These are phyloP conservation scores for Halotydeus destructor DNA, from an alignment of 1,140 invertebrate genomes.

Conservation along the genomic window DNA sequence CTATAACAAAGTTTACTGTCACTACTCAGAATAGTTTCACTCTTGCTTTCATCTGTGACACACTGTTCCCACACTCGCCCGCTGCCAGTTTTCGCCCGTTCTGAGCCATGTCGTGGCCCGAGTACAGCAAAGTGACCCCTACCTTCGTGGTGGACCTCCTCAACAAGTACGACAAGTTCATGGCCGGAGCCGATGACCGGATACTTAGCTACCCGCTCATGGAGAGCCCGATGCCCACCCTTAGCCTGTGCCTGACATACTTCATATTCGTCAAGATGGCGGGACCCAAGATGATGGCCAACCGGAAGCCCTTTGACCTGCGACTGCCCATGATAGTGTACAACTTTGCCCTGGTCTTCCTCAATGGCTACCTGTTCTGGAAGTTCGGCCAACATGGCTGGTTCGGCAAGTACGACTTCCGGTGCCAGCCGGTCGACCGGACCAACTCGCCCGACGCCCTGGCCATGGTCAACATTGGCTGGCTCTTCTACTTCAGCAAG, in stretches of 20 bases:
- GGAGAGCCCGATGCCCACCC: background rate
- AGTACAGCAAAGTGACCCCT: too few relatives aligned
- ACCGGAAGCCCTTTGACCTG: conserved; percentile 51
- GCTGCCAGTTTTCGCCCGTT: too few relatives aligned
- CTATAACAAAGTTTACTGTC: too few relatives aligned
- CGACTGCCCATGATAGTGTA: conserved; percentile 57
- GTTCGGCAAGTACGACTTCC: conserved; percentile 3
- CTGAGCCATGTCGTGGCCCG: too few relatives aligned
- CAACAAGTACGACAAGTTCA: conserved; percentile 2
- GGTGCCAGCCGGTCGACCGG: conserved; percentile 4
- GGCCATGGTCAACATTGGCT: conserved; percentile 22
- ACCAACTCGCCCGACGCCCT: background rate
- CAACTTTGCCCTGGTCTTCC: conserved; percentile 48
- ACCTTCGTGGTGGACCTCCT: too few relatives aligned
- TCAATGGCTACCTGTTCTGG: conserved; percentile 15
- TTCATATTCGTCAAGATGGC: conserved; percentile 20
- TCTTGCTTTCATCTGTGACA: too few relatives aligned
- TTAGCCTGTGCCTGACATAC: conserved; percentile 7
- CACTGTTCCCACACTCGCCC: too few relatives aligned
- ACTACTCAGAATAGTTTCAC: too few relatives aligned
- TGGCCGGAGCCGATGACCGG: background rate
- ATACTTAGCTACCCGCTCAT: background rate
- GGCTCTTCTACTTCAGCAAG: conserved; percentile 30
- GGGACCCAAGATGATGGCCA: conserved; percentile 60
- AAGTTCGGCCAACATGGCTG: conserved; percentile 11